phyloP scores from a whole-genome alignment of 2,113 vertebrate species.

The Otolemur garnettii region DNA sequence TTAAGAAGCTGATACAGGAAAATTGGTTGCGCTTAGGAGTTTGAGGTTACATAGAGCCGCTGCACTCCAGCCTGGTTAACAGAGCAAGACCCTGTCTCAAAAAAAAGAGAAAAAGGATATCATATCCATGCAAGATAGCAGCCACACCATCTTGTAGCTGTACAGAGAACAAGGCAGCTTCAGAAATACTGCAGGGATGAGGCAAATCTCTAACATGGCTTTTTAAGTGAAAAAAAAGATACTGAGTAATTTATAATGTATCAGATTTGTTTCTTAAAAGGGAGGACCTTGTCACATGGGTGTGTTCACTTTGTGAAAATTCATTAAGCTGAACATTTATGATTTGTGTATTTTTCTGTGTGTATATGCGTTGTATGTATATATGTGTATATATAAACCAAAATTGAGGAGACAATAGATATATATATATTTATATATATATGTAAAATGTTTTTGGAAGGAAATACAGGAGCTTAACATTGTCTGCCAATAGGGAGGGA shows the following conservation, averaged over 20 bases:
- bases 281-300: background rate
- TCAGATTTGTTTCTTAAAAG: background rate
- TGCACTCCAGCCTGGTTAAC: background rate
- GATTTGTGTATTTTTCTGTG: background rate
- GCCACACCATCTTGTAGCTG: background rate
- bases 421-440: background rate
- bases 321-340: background rate
- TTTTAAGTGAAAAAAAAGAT: background rate
- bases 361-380: too few species aligned
- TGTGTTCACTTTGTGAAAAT: background rate
- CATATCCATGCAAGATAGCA: background rate
- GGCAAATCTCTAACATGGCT: background rate
- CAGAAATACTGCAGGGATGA: background rate
- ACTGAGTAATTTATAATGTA: slow-evolving; percentile 28
- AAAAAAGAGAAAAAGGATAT: too few species aligned
- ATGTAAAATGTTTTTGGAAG: slow-evolving; percentile 19
- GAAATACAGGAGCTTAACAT: background rate
- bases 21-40: background rate
- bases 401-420: background rate
- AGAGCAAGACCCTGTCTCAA: background rate
- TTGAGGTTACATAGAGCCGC: background rate
- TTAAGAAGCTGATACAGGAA: background rate
- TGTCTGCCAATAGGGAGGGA: background rate
- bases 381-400: background rate
- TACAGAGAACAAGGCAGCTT: background rate